These are phyloP conservation scores for Eristalinus sepulchralis DNA, from an alignment of 2,888 invertebrate genomes.

Conservation along the genomic window DNA sequence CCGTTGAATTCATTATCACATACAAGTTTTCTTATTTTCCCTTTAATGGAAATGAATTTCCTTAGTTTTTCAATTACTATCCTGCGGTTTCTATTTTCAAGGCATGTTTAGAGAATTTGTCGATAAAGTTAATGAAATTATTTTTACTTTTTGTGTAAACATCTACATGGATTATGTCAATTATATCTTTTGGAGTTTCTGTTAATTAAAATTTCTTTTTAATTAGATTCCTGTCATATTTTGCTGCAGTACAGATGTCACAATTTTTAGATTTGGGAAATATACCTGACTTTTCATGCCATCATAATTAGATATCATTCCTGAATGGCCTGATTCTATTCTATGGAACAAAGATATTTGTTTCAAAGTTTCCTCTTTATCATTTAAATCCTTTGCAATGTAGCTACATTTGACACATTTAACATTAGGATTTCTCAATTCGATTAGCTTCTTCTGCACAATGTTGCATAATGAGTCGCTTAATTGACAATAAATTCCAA, in stretches of 20 bases:
- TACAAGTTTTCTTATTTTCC: neutral
- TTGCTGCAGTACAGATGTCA: neutral
- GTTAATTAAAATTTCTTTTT: neutral
- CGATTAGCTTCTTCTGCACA: too few species aligned
- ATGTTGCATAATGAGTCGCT: too few species aligned
- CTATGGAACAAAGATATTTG: slow-evolving; percentile 9
- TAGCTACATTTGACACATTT: neutral
- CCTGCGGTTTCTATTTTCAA: neutral
- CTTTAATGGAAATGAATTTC: neutral
- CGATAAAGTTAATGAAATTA: neutral
- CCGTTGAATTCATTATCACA: neutral
- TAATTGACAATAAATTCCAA: too few species aligned
- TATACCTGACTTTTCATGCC: neutral
- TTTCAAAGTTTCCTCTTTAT: neutral
- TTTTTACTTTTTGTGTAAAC: neutral
- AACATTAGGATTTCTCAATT: too few species aligned
- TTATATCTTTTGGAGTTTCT: neutral
- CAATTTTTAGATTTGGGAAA: neutral
- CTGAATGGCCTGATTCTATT: neutral
- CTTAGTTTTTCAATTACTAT: neutral
- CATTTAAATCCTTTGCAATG: neutral
- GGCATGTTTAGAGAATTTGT: neutral
- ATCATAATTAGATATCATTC: neutral
- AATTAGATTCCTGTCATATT: neutral
- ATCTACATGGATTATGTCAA: neutral